Evolutionary conservation across 1,140 invertebrate species (phyloP).

Genomic region (Leptinotarsa defecta): DNA sequence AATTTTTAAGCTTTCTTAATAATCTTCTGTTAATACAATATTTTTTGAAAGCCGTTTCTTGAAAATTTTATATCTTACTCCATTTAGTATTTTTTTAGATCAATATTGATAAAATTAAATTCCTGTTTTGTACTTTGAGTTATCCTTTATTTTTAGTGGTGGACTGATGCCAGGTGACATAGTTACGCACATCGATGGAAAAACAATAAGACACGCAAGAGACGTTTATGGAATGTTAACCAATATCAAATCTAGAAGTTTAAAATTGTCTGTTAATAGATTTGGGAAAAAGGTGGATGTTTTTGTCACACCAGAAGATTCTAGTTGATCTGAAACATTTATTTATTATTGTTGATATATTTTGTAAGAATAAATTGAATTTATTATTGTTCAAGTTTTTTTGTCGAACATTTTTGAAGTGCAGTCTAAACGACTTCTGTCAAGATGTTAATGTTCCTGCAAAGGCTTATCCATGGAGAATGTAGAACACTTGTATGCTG

Average conservation of each 20-base stretch:
- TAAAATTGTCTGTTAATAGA: slow-evolving; percentile 46
- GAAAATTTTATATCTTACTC: too few relatives aligned
- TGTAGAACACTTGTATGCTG: too few relatives aligned
- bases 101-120: not conserved
- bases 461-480: too few relatives aligned
- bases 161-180: slow-evolving; percentile 86
- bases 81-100: slow-evolving; percentile 16
- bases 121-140: not conserved
- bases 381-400: not conserved
- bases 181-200: slow-evolving; percentile 78
- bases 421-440: too few relatives aligned
- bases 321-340: slow-evolving; percentile 31
- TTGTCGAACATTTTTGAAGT: too few relatives aligned
- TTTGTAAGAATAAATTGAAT: slow-evolving; percentile 4
- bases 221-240: slow-evolving; percentile 58
- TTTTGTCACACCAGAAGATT: slow-evolving; percentile 47
- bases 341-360: not conserved
- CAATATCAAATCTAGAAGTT: slow-evolving; percentile 31
- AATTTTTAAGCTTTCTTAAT: too few relatives aligned
- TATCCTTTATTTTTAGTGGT: slow-evolving; percentile 61
- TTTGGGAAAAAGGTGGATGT: slow-evolving; percentile 40
- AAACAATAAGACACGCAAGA: slow-evolving; percentile 65
- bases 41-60: too few relatives aligned
- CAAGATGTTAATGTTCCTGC: too few relatives aligned
- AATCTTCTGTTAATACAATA: too few relatives aligned